Percentiles rank a stretch among this genome's conserved stretches.
Evolutionary conservation across 2,113 vertebrate genomes (phyloP).

Genomic region (Psammodynastes pulverulentus): DNA sequence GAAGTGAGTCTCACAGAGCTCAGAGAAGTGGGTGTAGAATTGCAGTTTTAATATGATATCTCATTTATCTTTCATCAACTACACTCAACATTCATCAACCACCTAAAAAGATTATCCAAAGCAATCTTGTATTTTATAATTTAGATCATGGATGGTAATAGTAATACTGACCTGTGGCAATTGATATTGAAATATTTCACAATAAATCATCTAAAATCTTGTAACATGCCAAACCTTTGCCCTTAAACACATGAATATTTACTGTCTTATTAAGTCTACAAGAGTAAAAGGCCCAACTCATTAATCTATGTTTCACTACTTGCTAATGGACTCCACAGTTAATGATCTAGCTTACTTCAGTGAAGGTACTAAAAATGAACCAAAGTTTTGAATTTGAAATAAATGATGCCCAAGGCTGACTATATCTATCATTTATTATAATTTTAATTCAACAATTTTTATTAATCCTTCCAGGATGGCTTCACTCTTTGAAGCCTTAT

Average conservation of each 20-base stretch:
- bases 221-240: not conserved
- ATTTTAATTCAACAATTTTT: not conserved
- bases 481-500: conserved; percentile 8
- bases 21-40: not conserved
- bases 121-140: not conserved
- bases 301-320: not conserved
- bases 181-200: not conserved
- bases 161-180: not conserved
- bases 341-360: conserved; percentile 4
- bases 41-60: not conserved
- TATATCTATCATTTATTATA: not conserved
- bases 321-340: not conserved
- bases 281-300: not conserved
- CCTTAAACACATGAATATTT: not conserved
- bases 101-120: not conserved
- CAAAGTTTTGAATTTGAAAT: not conserved
- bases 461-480: conserved; percentile 9
- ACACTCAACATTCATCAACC: not conserved
- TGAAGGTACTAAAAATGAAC: not conserved
- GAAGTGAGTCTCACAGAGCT: not conserved
- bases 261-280: not conserved
- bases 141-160: not conserved
- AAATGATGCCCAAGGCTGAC: not conserved
- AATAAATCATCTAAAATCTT: not conserved
- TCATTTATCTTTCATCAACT: not conserved